Conservation (phyloP, 1,140 invertebrate genomes). For the Rhyacophila brunnea region DNA sequence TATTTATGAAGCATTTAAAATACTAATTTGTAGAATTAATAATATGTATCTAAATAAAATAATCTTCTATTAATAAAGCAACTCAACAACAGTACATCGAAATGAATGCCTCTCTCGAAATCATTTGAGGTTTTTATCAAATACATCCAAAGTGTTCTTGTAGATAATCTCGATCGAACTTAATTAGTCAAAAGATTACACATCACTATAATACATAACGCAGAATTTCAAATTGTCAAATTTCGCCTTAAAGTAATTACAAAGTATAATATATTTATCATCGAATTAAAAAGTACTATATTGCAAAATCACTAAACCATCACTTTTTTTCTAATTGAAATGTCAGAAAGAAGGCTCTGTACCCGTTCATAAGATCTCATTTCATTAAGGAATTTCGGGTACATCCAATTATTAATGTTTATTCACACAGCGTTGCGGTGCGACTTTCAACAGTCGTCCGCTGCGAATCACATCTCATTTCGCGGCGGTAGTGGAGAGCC, state of each 20-base stretch:
- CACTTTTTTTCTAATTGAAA: constrained; percentile 37
- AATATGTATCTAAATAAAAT: constrained; percentile 1
- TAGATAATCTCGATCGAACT: not conserved
- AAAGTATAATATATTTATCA: constrained; percentile 28
- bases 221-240: constrained; percentile 34
- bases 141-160: not conserved
- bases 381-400: not conserved
- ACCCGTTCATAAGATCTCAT: constrained; percentile 35
- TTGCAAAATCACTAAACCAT: constrained; percentile 37
- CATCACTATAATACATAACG: constrained; percentile 26
- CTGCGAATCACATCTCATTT: not conserved
- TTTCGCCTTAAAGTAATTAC: constrained; percentile 35
- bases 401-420: constrained; percentile 1
- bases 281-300: constrained; percentile 36
- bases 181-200: constrained; percentile 7
- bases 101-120: not conserved
- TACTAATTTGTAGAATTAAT: constrained; percentile 12
- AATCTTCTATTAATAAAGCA: not conserved
- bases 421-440: not conserved
- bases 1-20: constrained; percentile 16
- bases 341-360: constrained; percentile 35
- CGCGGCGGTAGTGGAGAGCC: not conserved
- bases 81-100: not conserved
- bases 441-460: not conserved
- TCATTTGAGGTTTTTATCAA: not conserved